Conservation (phyloP, 2,113 vertebrate species). For the Melanostigma gelatinosum region DNA sequence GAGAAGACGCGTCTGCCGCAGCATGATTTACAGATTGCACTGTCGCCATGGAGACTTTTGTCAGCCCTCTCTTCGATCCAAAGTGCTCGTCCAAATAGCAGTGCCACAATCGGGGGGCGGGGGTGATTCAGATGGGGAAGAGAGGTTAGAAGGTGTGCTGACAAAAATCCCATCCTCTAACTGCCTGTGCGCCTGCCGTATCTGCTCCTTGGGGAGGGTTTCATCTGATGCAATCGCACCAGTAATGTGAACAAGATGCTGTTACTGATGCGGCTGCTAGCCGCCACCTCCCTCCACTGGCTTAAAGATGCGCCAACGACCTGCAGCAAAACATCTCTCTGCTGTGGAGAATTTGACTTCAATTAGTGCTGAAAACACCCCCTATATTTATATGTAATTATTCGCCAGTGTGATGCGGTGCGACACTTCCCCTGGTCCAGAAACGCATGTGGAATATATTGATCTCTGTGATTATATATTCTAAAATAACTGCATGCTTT, state of each 20-base stretch:
- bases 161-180: slow-evolving; percentile 78
- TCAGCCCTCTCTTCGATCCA: slow-evolving; percentile 78
- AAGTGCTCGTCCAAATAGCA: slow-evolving; percentile 71
- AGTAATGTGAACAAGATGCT: slow-evolving; percentile 64
- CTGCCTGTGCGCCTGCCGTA: slow-evolving; percentile 62
- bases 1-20: slow-evolving; percentile 78
- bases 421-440: slow-evolving; percentile 70
- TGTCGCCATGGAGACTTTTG: slow-evolving; percentile 85
- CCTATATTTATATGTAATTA: slow-evolving; percentile 17
- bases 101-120: slow-evolving; percentile 49
- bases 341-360: slow-evolving; percentile 32
- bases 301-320: slow-evolving; percentile 35
- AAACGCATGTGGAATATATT: slow-evolving; percentile 75
- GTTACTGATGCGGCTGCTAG: slow-evolving; percentile 59
- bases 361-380: slow-evolving; percentile 36
- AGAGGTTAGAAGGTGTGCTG: slow-evolving; percentile 60
- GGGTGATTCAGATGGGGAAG: neutral
- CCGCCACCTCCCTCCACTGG: slow-evolving; percentile 47
- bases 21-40: slow-evolving; percentile 83
- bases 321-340: slow-evolving; percentile 23
- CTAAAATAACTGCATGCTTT: slow-evolving; percentile 68
- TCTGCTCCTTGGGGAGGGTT: slow-evolving; percentile 73
- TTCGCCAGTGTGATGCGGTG: slow-evolving; percentile 37
- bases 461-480: slow-evolving; percentile 65
- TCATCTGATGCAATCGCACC: slow-evolving; percentile 71